Base-by-base conservation (phyloP, 1,140 invertebrate species). In the Cyphomyrmex costatus region DNA sequence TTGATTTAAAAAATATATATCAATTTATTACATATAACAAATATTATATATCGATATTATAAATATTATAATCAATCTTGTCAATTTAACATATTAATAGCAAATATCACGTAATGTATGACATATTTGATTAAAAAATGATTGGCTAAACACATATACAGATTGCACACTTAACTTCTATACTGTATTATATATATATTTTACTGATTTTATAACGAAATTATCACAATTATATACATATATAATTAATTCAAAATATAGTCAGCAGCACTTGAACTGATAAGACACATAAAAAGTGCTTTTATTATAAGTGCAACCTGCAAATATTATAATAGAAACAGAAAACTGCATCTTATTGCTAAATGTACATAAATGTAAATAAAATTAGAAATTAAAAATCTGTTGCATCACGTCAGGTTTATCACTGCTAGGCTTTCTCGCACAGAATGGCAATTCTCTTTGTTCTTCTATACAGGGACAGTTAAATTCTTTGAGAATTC, bases 391-490 rank as follows among this genome's bases (percentile, higher is more conserved):
- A 21, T 85, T 65, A 80, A 93, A 92, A 53, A 94, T 68, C 27
- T 89, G 87, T 46, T 88, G 71, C 33, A 94, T 92, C 30, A 93
- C 82, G 73, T 91, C 87, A 19, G 91, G 91, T 77, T 93, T 94
- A 14, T 73, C 63, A 10, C 82, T 87, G n/a, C 3, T 87, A 46
- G 92, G 91, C 77, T 90, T 94, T 56, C 49, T 73, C 70, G 89
- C 36, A 85, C 94, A 95, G 61, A 86, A 74, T 21, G 89, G n/a
- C 0, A 92, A 49, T 61, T 87, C 63, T 92, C 79, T 74, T 4
- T 87, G 3, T 76, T 82, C 83, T n/a, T 80, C 49, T 46, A 94
- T 91, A 86, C 94, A 95, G 3, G 90, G 86, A 87, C 94, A 95
- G 46, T 92, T n/a, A 51, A 93, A 95, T 76, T 92, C 83, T 36